Evolutionary conservation across 2,888 invertebrate species (phyloP).

Genomic region (Hofmannophila pseudospretella): DNA sequence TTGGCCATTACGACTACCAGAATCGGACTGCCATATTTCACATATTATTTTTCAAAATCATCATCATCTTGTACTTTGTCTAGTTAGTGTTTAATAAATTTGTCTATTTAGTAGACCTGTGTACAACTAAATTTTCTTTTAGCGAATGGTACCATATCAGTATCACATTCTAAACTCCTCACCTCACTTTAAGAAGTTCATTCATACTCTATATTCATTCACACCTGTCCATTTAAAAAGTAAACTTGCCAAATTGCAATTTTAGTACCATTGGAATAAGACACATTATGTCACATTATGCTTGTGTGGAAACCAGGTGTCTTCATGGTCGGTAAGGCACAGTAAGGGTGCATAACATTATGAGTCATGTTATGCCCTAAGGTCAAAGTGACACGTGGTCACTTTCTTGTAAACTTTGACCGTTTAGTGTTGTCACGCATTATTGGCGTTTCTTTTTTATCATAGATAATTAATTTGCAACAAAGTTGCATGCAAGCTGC

Average conservation of each 20-base stretch:
- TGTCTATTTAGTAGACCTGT: too few relatives aligned
- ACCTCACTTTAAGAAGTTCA: constrained; percentile 18
- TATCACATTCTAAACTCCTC: constrained; percentile 4
- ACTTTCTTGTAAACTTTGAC: constrained; percentile 38
- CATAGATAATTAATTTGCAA: too few relatives aligned
- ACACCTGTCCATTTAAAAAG: constrained; percentile 35
- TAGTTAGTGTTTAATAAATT: too few relatives aligned
- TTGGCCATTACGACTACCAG: too few relatives aligned
- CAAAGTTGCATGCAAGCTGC: too few relatives aligned
- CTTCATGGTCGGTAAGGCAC: constrained; percentile 57
- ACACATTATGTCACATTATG: constrained; percentile 5
- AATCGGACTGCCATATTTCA: too few relatives aligned
- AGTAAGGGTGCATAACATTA: constrained; percentile 32
- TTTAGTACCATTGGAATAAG: constrained; percentile 7
- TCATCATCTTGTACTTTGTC: too few relatives aligned
- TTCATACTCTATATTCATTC: constrained; percentile 26
- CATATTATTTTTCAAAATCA: too few relatives aligned
- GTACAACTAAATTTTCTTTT: too few relatives aligned
- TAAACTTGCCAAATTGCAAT: constrained; percentile 5
- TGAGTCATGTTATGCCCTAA: constrained; percentile 18
- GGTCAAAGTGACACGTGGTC: constrained; percentile 54
- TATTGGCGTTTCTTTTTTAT: too few relatives aligned
- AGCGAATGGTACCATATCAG: too few relatives aligned
- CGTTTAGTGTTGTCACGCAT: constrained; percentile 24
- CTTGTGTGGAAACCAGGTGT: constrained; percentile 48